These are phyloP conservation scores for Myodes glareolus DNA, from an alignment of 2,113 vertebrate species.

Conservation along the genomic window DNA sequence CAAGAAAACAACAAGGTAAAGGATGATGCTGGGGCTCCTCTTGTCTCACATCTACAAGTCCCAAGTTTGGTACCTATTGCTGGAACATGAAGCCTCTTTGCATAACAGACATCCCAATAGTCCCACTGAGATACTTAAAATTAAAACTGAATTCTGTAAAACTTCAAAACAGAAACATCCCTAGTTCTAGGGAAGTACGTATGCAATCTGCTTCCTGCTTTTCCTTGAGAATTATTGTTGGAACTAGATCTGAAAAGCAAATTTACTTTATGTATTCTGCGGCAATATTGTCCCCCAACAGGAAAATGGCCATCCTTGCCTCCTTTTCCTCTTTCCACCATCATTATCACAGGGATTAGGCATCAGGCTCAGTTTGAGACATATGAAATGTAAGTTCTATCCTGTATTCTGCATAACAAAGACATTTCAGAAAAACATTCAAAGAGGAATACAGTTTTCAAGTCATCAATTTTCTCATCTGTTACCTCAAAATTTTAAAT, in stretches of 20 bases:
- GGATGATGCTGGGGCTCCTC: neutral
- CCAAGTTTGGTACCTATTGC: neutral
- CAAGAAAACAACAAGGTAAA: neutral
- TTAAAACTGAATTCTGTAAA: neutral
- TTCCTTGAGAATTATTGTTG: neutral
- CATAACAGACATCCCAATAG: neutral
- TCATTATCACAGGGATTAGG: neutral
- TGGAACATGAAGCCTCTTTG: neutral
- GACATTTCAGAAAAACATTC: neutral
- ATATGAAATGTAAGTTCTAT: slow-evolving; percentile 45
- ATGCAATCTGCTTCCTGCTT: neutral
- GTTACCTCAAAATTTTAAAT: slow-evolving; percentile 76
- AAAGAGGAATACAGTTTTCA: slow-evolving; percentile 30
- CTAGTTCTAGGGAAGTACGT: neutral
- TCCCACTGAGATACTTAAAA: neutral
- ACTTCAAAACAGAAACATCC: neutral
- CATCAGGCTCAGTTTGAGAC: neutral
- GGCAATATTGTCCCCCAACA: neutral
- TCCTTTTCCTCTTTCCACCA: neutral
- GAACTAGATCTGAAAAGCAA: neutral
- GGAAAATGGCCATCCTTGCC: neutral
- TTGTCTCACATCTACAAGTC: neutral
- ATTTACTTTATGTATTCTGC: neutral
- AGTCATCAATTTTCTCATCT: neutral
- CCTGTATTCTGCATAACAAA: neutral